These are phyloP conservation scores for Barypeithes pellucidus DNA, from an alignment of 2,888 invertebrate species.

Conservation along the genomic window DNA sequence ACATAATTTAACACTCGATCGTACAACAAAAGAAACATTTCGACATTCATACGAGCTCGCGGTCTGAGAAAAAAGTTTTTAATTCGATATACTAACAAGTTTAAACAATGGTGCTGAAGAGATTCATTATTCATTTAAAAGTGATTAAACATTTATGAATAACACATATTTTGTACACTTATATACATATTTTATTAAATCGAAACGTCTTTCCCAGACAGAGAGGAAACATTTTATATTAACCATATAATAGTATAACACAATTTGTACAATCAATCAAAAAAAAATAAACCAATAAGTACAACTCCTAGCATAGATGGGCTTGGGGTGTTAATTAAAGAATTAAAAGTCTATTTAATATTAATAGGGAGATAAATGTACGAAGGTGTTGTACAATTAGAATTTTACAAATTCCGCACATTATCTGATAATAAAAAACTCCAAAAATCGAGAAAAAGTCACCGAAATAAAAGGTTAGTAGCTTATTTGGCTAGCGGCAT, in stretches of 20 bases:
- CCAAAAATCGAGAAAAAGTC: neutral
- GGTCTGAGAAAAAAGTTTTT: conserved; percentile 58
- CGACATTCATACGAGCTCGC: conserved; percentile 66
- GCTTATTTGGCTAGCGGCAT: no score
- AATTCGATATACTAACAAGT: conserved; percentile 52
- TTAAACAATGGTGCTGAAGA: conserved; percentile 58
- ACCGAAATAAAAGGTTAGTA: neutral
- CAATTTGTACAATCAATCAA: conserved; percentile 81
- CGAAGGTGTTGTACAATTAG: conserved; percentile 63
- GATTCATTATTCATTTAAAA: conserved; percentile 60
- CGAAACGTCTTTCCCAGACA: conserved; percentile 61
- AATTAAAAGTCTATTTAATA: conserved; percentile 48
- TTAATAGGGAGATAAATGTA: conserved; percentile 65
- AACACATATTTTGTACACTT: conserved; percentile 64
- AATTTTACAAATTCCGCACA: conserved; percentile 58
- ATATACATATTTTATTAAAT: conserved; percentile 57
- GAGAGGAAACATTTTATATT: conserved; percentile 62
- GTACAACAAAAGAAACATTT: conserved; percentile 64
- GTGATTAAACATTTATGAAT: conserved; percentile 59
- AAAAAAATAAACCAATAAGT: conserved; percentile 72
- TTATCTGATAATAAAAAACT: conserved; percentile 10
- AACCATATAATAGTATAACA: conserved; percentile 71
- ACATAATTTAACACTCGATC: conserved; percentile 69
- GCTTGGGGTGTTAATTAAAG: conserved; percentile 64
- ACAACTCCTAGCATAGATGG: conserved; percentile 81